These are phyloP conservation scores for Nomia melanderi DNA, from an alignment of 1,140 invertebrate species.

Conservation along the genomic window DNA sequence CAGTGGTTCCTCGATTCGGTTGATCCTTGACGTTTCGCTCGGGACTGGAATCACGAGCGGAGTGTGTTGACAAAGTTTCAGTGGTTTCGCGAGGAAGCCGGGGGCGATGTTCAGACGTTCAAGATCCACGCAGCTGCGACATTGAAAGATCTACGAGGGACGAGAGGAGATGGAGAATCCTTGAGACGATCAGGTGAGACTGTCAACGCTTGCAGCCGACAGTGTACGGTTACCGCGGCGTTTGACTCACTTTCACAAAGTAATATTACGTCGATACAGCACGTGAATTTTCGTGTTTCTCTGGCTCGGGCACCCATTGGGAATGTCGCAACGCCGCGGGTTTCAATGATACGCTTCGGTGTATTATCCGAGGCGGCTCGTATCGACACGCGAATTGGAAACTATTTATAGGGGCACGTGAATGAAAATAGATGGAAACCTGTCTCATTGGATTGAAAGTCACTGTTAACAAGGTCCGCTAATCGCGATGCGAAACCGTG, in stretches of 20 bases:
- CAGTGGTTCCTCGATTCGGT: not conserved
- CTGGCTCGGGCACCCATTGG: not conserved
- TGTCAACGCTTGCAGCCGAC: not conserved
- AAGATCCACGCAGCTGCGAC: not conserved
- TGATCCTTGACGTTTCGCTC: not conserved
- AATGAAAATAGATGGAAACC: no score
- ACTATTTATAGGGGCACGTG: no score
- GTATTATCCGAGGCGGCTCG: no score
- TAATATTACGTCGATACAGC: not conserved
- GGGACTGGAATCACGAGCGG: not conserved
- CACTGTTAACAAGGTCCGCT: no score
- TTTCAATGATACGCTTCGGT: not conserved
- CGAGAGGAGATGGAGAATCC: constrained; percentile 34
- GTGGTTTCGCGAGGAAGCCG: not conserved
- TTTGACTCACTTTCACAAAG: not conserved
- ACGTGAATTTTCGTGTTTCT: not conserved
- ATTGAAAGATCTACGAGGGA: not conserved
- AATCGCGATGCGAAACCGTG: no score
- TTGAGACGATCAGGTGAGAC: constrained; percentile 36
- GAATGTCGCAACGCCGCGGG: not conserved
- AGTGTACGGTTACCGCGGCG: not conserved
- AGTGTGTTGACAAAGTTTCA: not conserved
- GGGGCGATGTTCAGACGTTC: constrained; percentile 2
- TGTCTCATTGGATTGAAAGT: no score
- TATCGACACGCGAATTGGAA: no score